Conservation (phyloP, 2,797 vertebrate genomes). For the Alosa sapidissima region DNA sequence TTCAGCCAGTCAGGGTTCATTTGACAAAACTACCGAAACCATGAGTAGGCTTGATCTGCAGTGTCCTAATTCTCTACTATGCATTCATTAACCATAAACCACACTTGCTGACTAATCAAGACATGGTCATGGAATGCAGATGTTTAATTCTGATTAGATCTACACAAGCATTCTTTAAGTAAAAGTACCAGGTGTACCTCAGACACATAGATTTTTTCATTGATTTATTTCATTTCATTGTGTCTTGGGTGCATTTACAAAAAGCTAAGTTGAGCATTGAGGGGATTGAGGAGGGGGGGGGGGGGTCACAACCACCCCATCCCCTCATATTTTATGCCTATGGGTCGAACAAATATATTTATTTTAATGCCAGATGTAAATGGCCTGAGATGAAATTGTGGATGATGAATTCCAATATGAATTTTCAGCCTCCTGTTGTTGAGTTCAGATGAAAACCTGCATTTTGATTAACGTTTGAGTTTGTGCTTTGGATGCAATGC, state of each 20-base stretch:
- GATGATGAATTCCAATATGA: neutral
- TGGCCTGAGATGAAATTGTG: neutral
- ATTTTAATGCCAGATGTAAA: no score
- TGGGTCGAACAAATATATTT: no score
- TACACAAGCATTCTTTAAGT: no score
- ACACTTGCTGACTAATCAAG: neutral
- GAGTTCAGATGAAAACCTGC: neutral
- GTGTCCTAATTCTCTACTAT: neutral
- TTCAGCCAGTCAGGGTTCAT: neutral
- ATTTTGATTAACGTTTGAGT: neutral
- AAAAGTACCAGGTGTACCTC: no score
- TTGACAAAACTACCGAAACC: neutral
- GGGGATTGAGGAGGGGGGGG: no score
- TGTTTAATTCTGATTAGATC: no score
- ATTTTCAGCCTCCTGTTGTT: neutral
- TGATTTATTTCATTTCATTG: no score
- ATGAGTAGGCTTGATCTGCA: neutral
- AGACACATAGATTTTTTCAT: neutral
- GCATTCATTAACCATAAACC: neutral
- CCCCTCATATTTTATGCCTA: no score
- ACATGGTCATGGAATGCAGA: no score
- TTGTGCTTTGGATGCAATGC: neutral
- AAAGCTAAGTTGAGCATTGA: no score
- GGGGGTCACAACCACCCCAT: no score
- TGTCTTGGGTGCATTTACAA: neutral